phyloP scores from a whole-genome alignment of 1,140 invertebrate species.

The Musca vetustissima region DNA sequence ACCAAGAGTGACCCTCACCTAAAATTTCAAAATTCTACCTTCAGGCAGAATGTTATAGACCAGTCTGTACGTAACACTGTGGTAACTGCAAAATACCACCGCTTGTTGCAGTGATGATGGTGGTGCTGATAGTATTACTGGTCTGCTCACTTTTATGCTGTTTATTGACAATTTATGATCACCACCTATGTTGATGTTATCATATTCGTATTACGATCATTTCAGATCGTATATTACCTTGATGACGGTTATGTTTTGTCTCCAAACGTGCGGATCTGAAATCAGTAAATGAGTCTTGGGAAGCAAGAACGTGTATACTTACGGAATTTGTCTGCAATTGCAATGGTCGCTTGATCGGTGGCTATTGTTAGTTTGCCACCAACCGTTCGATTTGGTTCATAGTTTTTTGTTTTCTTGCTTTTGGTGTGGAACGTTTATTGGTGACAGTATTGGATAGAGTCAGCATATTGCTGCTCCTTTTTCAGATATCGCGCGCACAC shows the following conservation, averaged over 20 bases:
- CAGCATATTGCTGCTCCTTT: too few relatives aligned
- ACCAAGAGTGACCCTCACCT: too few relatives aligned
- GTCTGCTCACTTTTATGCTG: constrained; percentile 15
- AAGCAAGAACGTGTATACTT: constrained; percentile 11
- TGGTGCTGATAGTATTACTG: constrained; percentile 7
- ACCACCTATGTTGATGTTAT: constrained; percentile 21
- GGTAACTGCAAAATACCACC: neutral
- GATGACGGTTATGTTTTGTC: neutral
- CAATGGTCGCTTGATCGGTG: neutral
- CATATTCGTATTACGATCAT: constrained; percentile 23
- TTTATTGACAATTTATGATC: constrained; percentile 24
- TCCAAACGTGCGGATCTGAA: neutral
- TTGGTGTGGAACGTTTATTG: too few relatives aligned
- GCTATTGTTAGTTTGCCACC: constrained; percentile 5
- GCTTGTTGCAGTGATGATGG: neutral
- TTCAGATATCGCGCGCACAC: too few relatives aligned
- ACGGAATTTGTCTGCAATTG: constrained; percentile 8
- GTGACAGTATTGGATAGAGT: constrained; percentile 16
- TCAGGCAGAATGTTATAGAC: too few relatives aligned
- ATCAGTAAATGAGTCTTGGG: neutral
- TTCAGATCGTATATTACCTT: constrained; percentile 23
- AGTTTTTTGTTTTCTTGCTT: constrained; percentile 3
- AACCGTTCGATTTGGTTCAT: constrained; percentile 17
- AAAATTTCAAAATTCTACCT: too few relatives aligned
- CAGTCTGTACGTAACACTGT: neutral